A percentile compares a stretch with the other conserved stretches of the same genome.
These are phyloP conservation scores for Resseliella maxima DNA, from an alignment of 2,888 invertebrate species.

Conservation along the genomic window DNA sequence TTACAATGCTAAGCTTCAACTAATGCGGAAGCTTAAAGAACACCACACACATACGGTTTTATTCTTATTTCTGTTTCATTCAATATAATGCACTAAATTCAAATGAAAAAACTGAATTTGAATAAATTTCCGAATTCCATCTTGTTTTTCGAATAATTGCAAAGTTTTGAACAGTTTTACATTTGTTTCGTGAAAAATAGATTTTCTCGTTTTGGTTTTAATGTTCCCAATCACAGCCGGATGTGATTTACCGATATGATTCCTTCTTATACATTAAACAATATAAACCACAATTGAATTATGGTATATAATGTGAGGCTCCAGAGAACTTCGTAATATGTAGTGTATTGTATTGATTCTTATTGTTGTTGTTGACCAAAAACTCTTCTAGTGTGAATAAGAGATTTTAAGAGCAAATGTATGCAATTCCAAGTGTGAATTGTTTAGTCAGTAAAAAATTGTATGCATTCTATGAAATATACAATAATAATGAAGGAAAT, in stretches of 20 bases:
- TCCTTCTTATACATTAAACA: not conserved
- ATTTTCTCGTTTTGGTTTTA: not conserved
- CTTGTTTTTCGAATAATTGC: not conserved
- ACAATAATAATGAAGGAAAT: not conserved
- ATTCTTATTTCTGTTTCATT: not conserved
- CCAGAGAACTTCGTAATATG: not conserved
- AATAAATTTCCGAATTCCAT: not conserved
- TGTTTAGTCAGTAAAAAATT: not conserved
- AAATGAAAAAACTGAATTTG: not conserved
- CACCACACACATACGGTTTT: not conserved
- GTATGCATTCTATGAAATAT: not conserved
- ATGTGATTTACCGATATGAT: slow-evolving; percentile 25
- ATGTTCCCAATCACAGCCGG: not conserved
- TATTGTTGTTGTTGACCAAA: not conserved
- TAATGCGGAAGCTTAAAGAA: not conserved
- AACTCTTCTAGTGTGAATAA: not conserved
- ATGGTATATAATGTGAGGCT: not conserved
- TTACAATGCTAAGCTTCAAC: not conserved
- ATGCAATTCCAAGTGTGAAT: not conserved
- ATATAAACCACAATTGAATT: not conserved
- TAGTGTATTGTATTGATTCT: not conserved
- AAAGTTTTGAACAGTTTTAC: not conserved
- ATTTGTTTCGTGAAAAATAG: not conserved
- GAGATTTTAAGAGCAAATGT: not conserved
- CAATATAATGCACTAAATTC: not conserved